Evolutionary conservation across 92 coral and sea anemone species (phyloP).

Genomic region (Palythoa heliodiscus): DNA sequence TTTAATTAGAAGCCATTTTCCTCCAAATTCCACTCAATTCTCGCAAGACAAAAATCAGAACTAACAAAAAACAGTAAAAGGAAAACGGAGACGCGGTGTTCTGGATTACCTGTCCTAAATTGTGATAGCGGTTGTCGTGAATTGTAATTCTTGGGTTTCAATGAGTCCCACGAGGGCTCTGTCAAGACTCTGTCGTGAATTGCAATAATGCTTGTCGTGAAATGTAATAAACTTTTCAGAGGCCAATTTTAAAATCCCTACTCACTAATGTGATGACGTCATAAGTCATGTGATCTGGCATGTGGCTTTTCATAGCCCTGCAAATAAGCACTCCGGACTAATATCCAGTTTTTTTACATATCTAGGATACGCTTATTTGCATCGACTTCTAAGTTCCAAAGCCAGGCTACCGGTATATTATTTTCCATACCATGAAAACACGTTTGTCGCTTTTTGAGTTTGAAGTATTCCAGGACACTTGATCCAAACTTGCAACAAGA

Average conservation of each 20-base stretch:
- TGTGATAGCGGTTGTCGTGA: too few species aligned
- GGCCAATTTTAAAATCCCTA: constrained; percentile 24
- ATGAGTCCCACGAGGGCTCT: too few species aligned
- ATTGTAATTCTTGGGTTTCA: neutral
- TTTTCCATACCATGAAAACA: too few species aligned
- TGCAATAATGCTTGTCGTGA: neutral
- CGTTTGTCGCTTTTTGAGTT: too few species aligned
- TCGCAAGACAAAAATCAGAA: too few species aligned
- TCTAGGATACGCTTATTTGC: neutral
- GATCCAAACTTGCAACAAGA: too few species aligned
- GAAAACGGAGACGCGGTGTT: too few species aligned
- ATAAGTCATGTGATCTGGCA: constrained; percentile 20
- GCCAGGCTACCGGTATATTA: neutral
- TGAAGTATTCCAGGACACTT: too few species aligned
- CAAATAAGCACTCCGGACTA: constrained; percentile 21
- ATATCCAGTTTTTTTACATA: neutral
- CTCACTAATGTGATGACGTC: constrained; percentile 5
- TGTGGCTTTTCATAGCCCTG: constrained; percentile 6
- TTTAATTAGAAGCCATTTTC: too few species aligned
- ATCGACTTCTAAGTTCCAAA: neutral
- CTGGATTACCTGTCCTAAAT: too few species aligned
- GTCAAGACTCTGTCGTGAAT: neutral
- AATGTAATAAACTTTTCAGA: neutral
- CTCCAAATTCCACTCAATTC: too few species aligned
- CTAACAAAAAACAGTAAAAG: too few species aligned